Conservation (phyloP, 2,797 vertebrate species). For the Lindbergichthys nudifrons region DNA sequence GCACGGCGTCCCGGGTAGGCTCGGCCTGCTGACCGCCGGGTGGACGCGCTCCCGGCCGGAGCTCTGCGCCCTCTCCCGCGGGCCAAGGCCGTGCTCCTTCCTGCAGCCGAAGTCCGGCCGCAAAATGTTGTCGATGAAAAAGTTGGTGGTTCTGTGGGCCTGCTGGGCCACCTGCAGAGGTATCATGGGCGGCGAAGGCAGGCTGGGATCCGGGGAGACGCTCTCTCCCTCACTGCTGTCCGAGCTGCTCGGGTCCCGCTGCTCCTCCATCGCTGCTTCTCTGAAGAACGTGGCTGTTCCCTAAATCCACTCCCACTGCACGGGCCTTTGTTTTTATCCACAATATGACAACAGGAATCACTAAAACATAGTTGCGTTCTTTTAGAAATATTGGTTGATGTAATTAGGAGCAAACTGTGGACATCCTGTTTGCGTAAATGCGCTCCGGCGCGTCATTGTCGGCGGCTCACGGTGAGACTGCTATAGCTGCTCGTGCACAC, state of each 20-base stretch:
- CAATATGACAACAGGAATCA: slow-evolving; percentile 17
- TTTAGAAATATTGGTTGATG: slow-evolving; percentile 10
- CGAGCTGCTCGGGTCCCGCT: slow-evolving; percentile 85
- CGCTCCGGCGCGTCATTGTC: slow-evolving; percentile 65
- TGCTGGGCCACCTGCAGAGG: slow-evolving; percentile 86
- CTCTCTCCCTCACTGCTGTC: slow-evolving; percentile 88
- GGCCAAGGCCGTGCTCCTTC: slow-evolving; percentile 82
- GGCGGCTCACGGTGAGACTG: slow-evolving; percentile 40
- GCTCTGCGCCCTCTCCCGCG: slow-evolving; percentile 86
- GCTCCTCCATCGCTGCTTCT: slow-evolving; percentile 88
- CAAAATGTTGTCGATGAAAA: slow-evolving; percentile 95
- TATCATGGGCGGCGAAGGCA: slow-evolving; percentile 84
- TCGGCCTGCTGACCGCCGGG: slow-evolving; percentile 80
- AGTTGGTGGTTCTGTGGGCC: slow-evolving; percentile 93
- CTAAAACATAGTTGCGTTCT: slow-evolving; percentile 52
- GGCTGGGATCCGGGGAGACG: slow-evolving; percentile 85
- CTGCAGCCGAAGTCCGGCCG: slow-evolving; percentile 95
- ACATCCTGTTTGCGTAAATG: slow-evolving; percentile 51
- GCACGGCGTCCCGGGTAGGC: slow-evolving; percentile 85
- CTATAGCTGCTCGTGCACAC: slow-evolving; percentile 21
- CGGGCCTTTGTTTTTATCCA: slow-evolving; percentile 55
- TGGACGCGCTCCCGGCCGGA: slow-evolving; percentile 89
- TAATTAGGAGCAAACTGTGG: slow-evolving; percentile 36
- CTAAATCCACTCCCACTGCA: slow-evolving; percentile 43
- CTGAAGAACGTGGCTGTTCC: slow-evolving; percentile 27